phyloP scores from a whole-genome alignment of 2,797 vertebrate species.

The Poecilia velifera region DNA sequence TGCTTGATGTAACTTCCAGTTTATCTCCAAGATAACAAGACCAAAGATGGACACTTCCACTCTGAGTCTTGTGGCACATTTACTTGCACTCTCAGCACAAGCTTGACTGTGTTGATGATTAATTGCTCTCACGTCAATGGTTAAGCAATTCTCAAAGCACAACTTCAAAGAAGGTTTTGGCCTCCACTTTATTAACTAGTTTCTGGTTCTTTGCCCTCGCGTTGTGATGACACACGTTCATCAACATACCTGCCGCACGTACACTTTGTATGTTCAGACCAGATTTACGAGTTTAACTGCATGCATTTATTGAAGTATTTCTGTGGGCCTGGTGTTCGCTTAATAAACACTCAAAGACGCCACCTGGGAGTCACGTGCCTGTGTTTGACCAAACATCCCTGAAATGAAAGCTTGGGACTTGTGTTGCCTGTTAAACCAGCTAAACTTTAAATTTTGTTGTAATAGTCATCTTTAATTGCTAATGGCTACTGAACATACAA shows the following conservation, averaged over 20 bases:
- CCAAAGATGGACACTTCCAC: background rate
- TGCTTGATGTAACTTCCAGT: background rate
- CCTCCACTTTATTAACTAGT: slow-evolving; percentile 14
- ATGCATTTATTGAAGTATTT: background rate
- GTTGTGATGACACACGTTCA: slow-evolving; percentile 17
- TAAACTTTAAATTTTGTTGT: background rate
- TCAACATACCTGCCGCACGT: background rate
- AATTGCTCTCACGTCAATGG: slow-evolving; percentile 20
- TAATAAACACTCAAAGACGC: slow-evolving; percentile 9
- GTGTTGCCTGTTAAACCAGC: background rate
- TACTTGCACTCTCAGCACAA: slow-evolving; percentile 4
- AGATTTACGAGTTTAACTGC: slow-evolving; percentile 8
- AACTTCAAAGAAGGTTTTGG: slow-evolving; percentile 31
- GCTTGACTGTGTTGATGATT: slow-evolving; percentile 36
- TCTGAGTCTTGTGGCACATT: background rate
- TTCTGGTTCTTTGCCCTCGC: slow-evolving; percentile 36
- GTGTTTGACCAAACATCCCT: background rate
- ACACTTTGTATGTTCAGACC: slow-evolving; percentile 19
- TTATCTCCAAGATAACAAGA: slow-evolving; percentile 3
- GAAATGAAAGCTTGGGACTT: slow-evolving; percentile 25
- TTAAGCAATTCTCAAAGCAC: slow-evolving; percentile 22
- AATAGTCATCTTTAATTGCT: background rate
- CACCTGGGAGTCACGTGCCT: slow-evolving; percentile 13
- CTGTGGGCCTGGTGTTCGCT: background rate
- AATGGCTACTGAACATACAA: background rate